These are phyloP conservation scores for Psix sp. DNA, from an alignment of 1,140 invertebrate species.

Conservation along the genomic window DNA sequence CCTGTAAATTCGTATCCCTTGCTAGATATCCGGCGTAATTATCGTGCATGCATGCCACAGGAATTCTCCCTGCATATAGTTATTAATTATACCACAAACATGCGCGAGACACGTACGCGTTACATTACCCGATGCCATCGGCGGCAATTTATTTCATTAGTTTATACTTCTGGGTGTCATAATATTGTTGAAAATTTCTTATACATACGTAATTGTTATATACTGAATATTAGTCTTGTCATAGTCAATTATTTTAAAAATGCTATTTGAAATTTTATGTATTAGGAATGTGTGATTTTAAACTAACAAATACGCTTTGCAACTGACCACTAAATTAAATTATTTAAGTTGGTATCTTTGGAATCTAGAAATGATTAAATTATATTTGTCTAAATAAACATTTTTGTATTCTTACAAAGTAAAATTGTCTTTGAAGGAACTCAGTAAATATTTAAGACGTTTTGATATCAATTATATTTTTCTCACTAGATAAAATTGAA, in stretches of 20 bases:
- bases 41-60: slow-evolving; percentile 52
- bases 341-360: too few species aligned
- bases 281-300: too few species aligned
- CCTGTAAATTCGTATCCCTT: slow-evolving; percentile 50
- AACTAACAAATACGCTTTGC: too few species aligned
- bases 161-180: slow-evolving; percentile 19
- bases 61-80: slow-evolving; percentile 55
- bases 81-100: slow-evolving; percentile 52
- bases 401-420: too few species aligned
- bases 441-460: too few species aligned
- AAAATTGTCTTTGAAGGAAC: too few species aligned
- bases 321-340: too few species aligned
- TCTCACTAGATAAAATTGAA: too few species aligned
- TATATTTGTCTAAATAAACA: too few species aligned
- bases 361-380: too few species aligned
- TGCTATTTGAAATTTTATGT: too few species aligned
- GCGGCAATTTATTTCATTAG: slow-evolving; percentile 36
- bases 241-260: slow-evolving; percentile 11
- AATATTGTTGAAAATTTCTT: slow-evolving; percentile 16
- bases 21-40: slow-evolving; percentile 55
- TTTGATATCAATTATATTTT: too few species aligned
- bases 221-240: slow-evolving; percentile 5
- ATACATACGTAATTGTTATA: slow-evolving; percentile 5
- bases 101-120: background rate
- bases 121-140: slow-evolving; percentile 30